These are phyloP conservation scores for Dorcus parallelipipedus DNA, from an alignment of 2,888 invertebrate genomes.

Conservation along the genomic window DNA sequence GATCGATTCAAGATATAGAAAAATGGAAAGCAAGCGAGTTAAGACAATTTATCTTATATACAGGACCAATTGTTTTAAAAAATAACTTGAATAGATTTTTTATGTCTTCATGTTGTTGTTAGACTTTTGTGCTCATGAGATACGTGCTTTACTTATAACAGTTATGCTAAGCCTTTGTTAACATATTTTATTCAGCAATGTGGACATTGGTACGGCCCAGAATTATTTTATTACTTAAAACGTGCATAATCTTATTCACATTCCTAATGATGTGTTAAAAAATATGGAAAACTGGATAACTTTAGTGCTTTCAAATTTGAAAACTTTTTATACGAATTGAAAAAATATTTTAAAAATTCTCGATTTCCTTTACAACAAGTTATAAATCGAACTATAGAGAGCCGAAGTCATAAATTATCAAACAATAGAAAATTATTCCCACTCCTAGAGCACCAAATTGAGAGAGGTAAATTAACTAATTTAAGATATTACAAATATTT, in stretches of 20 bases:
- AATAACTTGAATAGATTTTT: constrained; percentile 17
- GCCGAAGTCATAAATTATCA: too few relatives aligned
- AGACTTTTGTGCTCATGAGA: neutral
- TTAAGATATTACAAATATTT: too few relatives aligned
- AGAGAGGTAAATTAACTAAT: too few relatives aligned
- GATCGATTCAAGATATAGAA: constrained; percentile 20
- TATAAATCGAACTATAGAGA: neutral
- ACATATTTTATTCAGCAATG: constrained; percentile 4
- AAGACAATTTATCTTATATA: constrained; percentile 26
- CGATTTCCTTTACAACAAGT: constrained; percentile 18
- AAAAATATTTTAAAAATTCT: constrained; percentile 14
- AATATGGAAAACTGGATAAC: constrained; percentile 20
- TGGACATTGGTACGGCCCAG: constrained; percentile 6
- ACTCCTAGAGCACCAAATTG: too few relatives aligned
- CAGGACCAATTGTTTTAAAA: constrained; percentile 26
- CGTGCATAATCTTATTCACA: constrained; percentile 24
- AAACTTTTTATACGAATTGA: constrained; percentile 21
- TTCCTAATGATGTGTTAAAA: constrained; percentile 18
- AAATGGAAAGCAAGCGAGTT: constrained; percentile 29
- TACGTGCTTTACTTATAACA: neutral
- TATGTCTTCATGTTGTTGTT: constrained; percentile 9
- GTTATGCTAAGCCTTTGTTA: constrained; percentile 1
- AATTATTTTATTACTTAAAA: constrained; percentile 19
- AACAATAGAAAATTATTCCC: too few relatives aligned
- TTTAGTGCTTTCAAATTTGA: constrained; percentile 26